Evolutionary conservation across 1,140 invertebrate genomes (phyloP), one percentile per base, ranked within the genome.

Genomic region (Melanaphis sacchari): DNA sequence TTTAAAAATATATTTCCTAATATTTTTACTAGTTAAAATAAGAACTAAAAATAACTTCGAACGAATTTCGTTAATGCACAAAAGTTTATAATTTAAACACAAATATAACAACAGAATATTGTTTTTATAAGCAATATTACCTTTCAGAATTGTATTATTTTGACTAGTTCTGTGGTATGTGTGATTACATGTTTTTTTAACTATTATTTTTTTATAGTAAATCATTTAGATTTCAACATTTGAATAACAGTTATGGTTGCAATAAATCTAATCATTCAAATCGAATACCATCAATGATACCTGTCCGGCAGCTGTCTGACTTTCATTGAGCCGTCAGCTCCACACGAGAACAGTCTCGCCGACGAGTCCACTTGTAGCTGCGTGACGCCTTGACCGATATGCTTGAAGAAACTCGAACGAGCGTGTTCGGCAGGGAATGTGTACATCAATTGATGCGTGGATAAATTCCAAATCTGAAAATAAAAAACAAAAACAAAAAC

Each of bases 251-350:
- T 85, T 41, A 85, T 43, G 52, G 31, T 49, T 76, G 54, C 26
- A 15, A 91, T 36, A 46, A 82, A 43, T 93, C 81, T 31, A 84
- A 93, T 15, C 6, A 24, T n/a, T 76, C 41, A 52, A 8, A 41
- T 93, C 15, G 31, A 76, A 46, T 46, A 6, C 46, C 36, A n/a
- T 76, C 54, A 93, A 49, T 93, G 91, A 93, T 93, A 93, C 81
- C 94, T 93, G n/a, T 94, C 94, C 21, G 94, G 94, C 40, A 94
- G 52, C 40, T 94, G 92, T 85, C 94, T 85, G 24, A 94, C 94
- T 93, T 99, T 99, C 97, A 99, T 98, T 82, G 99, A 99, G 94
- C 99, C 99, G 96, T 99, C 99, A 59, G 99, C 98, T 93, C 99
- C 99, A 95, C 99, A 99, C 2, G 99, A 99, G 96, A 99, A 99